Conservation (phyloP, 2,797 vertebrate genomes). For the Xiphophorus birchmanni region DNA sequence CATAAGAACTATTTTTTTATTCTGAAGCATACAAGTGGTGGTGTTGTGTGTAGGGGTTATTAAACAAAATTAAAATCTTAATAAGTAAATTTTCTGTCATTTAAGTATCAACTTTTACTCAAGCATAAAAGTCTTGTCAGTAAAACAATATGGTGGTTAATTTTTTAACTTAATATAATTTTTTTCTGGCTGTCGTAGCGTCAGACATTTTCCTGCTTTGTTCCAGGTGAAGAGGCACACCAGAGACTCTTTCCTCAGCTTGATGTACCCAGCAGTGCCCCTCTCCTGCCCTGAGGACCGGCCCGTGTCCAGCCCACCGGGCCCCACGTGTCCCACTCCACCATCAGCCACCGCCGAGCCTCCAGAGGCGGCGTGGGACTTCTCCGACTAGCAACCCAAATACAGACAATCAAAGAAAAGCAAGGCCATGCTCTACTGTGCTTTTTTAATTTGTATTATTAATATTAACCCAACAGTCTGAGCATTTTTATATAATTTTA, state of each 20-base stretch:
- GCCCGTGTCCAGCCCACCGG: conserved; percentile 67
- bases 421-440: conserved; percentile 73
- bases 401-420: conserved; percentile 69
- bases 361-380: conserved; percentile 77
- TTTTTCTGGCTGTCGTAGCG: background rate
- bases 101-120: background rate
- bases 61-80: background rate
- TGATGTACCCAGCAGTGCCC: conserved; percentile 88
- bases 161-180: background rate
- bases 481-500: conserved; percentile 68
- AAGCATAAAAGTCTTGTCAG: background rate
- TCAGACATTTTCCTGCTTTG: conserved; percentile 12
- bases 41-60: background rate
- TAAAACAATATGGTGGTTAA: background rate
- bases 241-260: conserved; percentile 87
- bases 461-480: conserved; percentile 54
- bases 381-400: conserved; percentile 68
- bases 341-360: conserved; percentile 46
- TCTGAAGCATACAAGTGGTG: background rate
- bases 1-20: too few relatives aligned
- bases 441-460: conserved; percentile 52
- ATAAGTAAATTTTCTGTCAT: background rate
- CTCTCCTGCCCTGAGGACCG: conserved; percentile 77
- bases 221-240: conserved; percentile 89
- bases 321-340: conserved; percentile 60